Conservation (phyloP, 2,113 vertebrate genomes). For the Mola mola region DNA sequence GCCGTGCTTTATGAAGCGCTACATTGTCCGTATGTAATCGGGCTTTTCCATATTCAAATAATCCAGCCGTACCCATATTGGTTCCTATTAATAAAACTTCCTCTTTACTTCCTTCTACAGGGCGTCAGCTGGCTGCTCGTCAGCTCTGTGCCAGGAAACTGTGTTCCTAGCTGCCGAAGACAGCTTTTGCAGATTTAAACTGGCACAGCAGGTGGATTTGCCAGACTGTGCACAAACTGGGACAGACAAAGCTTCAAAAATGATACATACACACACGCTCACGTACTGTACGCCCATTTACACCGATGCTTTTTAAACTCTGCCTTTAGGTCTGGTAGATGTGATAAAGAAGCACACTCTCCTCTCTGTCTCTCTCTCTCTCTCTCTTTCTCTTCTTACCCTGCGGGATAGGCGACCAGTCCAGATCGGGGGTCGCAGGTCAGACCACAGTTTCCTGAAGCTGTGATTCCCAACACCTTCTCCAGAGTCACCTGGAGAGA, state of each 20-base stretch:
- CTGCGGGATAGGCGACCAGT: constrained; percentile 94
- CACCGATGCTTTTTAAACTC: constrained; percentile 19
- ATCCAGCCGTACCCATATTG: neutral
- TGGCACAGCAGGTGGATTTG: constrained; percentile 32
- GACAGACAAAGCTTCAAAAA: constrained; percentile 1
- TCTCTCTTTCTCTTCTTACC: constrained; percentile 83
- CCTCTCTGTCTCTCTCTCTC: too few relatives aligned
- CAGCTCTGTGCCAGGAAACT: constrained; percentile 26
- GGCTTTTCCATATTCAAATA: constrained; percentile 25
- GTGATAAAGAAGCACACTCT: constrained; percentile 21
- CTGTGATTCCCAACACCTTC: constrained; percentile 92
- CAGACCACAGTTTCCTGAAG: constrained; percentile 89
- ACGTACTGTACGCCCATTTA: neutral
- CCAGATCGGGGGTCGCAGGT: constrained; percentile 91
- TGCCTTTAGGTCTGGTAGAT: constrained; percentile 11
- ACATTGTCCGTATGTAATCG: too few relatives aligned
- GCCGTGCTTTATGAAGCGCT: too few relatives aligned
- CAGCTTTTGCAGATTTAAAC: constrained; percentile 42
- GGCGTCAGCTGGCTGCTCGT: neutral
- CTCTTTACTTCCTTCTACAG: neutral
- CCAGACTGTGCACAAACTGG: constrained; percentile 29
- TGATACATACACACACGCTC: neutral
- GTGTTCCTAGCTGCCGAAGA: constrained; percentile 8
- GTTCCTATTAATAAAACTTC: constrained; percentile 6
- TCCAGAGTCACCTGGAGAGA: constrained; percentile 89